Evolutionary conservation across 2,113 vertebrate genomes (phyloP), one percentile per base, ranked within the genome.

Genomic region (Amblyopsis rosae): DNA sequence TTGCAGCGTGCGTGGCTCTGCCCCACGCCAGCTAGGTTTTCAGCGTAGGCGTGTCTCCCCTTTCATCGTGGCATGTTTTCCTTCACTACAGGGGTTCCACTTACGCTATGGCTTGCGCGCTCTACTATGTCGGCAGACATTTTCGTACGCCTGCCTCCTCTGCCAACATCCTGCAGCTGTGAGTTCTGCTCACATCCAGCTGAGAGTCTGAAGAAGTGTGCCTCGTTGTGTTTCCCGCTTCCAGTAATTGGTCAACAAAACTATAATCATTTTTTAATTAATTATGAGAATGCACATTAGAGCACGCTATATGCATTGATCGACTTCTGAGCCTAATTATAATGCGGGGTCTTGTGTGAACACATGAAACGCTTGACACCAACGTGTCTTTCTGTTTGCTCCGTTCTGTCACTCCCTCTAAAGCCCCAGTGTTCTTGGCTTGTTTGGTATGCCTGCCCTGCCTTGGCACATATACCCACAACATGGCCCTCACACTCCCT

Each of bases 201-300:
- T 46, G 56, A 19, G 10, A 66, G 48, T 71, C 73, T 79, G 54
- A 76, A 75, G 50, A 73, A 67, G 61, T 69, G 16, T 65, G 62
- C 69, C 60, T 75, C 56, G 19, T 59, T 77, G 62, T 81, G 56
- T 80, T 51, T 73, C 19, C 67, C 67, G 54, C 63, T 77, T 59
- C 88, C 91, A 92, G 87, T 95, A 92, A 95, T 93, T 94, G 92
- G 91, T 88, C 88, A 91, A 83, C 87, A 89, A 93, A 94, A 90
- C 89, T 93, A 87, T 93, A 92, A 94, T 93, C 86, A 90, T 90
- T 93, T 93, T 82, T 93, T 90, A 94, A 95, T 94, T 92, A 93
- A 94, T 94, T 92, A 94, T 92, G 90, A 95, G 26, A 92, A 92
- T 89, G 90, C 87, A 92, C 88, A 91, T 93, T 92, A 93, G 90